phyloP scores from a whole-genome alignment of 2,888 invertebrate species.

The Linnaemya vulpina region DNA sequence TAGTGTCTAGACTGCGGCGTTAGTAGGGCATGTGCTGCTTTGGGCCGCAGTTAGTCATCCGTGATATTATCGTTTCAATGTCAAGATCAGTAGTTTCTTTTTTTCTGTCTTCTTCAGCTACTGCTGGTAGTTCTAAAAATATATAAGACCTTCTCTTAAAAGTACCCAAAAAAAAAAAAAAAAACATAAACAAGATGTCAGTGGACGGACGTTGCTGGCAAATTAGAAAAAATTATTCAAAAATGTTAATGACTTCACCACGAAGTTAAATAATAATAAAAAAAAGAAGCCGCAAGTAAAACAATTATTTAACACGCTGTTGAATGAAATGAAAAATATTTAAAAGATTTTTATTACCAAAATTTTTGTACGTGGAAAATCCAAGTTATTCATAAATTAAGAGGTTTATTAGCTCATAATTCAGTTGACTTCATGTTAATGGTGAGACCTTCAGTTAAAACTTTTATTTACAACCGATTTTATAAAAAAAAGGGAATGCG shows the following conservation, averaged over 20 bases:
- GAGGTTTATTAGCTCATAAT: neutral
- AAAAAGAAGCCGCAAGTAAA: neutral
- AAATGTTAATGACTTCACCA: constrained; percentile 30
- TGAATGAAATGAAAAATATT: constrained; percentile 7
- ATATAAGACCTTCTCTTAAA: neutral
- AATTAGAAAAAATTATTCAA: constrained; percentile 26
- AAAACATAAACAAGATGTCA: neutral
- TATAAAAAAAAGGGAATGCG: too few relatives aligned
- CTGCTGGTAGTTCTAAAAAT: constrained; percentile 4
- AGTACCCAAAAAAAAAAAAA: neutral
- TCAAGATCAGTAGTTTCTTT: constrained; percentile 49
- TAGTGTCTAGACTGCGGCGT: constrained; percentile 1
- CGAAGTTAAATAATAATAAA: neutral
- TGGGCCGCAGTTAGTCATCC: neutral
- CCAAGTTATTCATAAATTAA: neutral
- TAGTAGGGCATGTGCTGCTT: neutral
- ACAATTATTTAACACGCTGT: neutral
- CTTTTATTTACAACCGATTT: too few relatives aligned
- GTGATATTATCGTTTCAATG: constrained; percentile 45
- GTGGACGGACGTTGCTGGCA: neutral
- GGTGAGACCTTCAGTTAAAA: neutral
- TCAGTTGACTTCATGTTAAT: neutral
- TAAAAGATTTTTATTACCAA: neutral
- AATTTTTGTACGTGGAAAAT: neutral
- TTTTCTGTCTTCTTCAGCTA: neutral